A percentile compares a stretch with the other conserved stretches of the same genome.
Evolutionary conservation across 2,113 vertebrate species (phyloP).

Genomic region (Aix galericulata): DNA sequence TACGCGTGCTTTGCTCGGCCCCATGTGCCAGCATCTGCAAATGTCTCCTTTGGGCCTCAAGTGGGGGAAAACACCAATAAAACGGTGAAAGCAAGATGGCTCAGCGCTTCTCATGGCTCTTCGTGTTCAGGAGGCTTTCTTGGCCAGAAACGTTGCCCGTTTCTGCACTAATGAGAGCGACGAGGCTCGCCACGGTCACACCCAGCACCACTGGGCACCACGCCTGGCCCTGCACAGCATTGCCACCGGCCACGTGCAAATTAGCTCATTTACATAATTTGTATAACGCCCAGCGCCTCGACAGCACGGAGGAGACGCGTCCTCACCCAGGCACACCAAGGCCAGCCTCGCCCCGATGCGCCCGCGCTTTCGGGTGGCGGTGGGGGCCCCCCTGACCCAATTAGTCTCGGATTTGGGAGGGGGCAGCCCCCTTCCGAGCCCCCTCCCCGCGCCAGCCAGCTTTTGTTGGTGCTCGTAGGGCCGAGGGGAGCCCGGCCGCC

Average conservation of each 20-base stretch:
- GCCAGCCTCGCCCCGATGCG: background rate
- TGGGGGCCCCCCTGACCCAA: background rate
- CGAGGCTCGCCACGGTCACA: fast-evolving
- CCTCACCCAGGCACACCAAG: background rate
- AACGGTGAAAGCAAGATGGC: fast-evolving
- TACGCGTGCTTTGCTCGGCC: background rate
- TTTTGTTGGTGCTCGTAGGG: conserved; percentile 51
- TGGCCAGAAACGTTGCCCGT: background rate
- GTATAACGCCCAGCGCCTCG: background rate
- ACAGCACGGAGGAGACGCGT: background rate
- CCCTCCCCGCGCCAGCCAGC: background rate
- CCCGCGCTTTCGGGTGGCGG: background rate
- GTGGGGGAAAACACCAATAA: background rate
- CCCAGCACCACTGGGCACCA: fast-evolving
- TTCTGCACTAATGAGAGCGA: background rate
- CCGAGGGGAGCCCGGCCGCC: conserved; percentile 25
- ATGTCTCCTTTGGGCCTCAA: background rate
- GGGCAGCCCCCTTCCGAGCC: background rate
- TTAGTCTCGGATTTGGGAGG: background rate
- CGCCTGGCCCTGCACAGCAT: no score
- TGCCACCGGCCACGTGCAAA: background rate
- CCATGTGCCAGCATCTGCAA: fast-evolving
- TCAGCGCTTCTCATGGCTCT: fast-evolving
- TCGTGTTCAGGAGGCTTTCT: background rate
- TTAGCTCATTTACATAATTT: background rate